Percentiles rank a stretch among this genome's conserved stretches.
These are phyloP conservation scores for Solenodon paradoxus DNA, from an alignment of 2,113 vertebrate species.

Conservation along the genomic window DNA sequence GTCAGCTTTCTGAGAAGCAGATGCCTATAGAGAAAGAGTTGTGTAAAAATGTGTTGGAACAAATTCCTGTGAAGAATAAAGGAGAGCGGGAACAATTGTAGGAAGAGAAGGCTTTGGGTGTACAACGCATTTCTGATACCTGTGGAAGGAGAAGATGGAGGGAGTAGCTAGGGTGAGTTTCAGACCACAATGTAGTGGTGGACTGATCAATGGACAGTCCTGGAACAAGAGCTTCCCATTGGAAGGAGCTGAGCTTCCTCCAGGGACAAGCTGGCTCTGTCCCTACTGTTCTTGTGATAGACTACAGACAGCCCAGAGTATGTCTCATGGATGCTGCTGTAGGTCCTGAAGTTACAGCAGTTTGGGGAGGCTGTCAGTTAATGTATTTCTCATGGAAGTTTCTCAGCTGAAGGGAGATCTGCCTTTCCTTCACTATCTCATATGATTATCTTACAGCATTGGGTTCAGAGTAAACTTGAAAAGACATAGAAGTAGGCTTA, in stretches of 20 bases:
- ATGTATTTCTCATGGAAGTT: neutral
- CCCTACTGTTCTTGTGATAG: neutral
- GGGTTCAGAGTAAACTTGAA: neutral
- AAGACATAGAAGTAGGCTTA: neutral
- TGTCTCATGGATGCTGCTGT: neutral
- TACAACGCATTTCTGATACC: neutral
- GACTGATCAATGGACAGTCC: neutral
- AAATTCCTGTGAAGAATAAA: neutral
- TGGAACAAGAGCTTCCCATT: neutral
- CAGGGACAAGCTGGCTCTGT: neutral
- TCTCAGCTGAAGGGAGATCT: neutral
- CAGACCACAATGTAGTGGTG: fast-evolving
- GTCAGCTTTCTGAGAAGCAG: neutral
- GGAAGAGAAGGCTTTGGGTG: neutral
- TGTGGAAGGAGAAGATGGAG: neutral
- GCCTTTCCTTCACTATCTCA: neutral
- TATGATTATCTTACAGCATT: neutral
- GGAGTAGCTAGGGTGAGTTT: fast-evolving
- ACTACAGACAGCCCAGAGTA: neutral
- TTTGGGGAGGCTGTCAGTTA: neutral
- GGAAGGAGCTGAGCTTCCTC: neutral
- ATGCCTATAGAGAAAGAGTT: neutral
- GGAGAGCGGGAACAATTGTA: neutral
- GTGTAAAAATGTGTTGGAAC: neutral
- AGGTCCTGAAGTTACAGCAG: neutral